phyloP scores from a whole-genome alignment of 2,888 invertebrate species.

The Hemithea aestivaria region DNA sequence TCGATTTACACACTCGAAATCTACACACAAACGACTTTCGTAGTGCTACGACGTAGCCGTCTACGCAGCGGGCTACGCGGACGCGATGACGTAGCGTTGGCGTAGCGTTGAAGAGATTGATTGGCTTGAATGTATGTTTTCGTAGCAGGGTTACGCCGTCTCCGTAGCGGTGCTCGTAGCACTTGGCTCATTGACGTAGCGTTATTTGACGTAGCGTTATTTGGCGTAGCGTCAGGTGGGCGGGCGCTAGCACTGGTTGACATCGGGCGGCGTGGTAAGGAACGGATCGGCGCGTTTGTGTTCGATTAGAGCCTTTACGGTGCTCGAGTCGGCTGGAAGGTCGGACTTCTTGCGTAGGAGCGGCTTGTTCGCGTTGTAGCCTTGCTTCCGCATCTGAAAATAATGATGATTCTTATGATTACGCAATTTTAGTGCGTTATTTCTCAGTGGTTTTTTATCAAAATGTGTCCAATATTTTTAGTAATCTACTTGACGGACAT shows the following conservation, averaged over 20 bases:
- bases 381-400: conserved; percentile 81
- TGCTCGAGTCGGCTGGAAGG: conserved; percentile 94
- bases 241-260: conserved; percentile 64
- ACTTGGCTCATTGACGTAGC: neutral
- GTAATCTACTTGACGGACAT: no score
- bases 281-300: conserved; percentile 96
- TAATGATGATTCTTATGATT: no score
- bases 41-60: no score
- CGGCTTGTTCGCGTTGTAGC: conserved; percentile 88
- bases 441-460: no score
- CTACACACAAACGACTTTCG: conserved; percentile 10
- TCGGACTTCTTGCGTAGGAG: conserved; percentile 96
- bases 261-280: conserved; percentile 91
- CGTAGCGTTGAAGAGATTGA: no score
- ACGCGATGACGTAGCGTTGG: no score
- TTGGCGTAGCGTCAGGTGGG: neutral
- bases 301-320: conserved; percentile 93
- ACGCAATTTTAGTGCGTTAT: no score
- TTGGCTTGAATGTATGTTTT: no score
- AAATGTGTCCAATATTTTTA: no score
- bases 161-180: neutral
- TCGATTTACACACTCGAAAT: conserved; percentile 24
- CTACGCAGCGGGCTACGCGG: no score
- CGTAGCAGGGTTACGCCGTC: no score
- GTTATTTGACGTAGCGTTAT: no score